Evolutionary conservation across 2,113 vertebrate species (phyloP).

Genomic region (Ptyas mucosa): DNA sequence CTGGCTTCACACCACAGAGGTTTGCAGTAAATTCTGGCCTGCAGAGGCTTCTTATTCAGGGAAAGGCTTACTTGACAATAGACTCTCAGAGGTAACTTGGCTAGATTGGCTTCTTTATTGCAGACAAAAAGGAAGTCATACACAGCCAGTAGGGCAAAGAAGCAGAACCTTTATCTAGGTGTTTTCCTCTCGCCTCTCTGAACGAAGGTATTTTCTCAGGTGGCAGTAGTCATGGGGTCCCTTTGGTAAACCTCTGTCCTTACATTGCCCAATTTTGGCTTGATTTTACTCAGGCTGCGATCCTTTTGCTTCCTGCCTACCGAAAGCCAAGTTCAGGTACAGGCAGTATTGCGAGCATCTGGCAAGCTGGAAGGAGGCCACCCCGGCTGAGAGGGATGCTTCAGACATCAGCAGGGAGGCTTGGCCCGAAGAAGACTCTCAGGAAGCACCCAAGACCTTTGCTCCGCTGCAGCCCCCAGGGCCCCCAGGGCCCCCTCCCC

Average conservation of each 20-base stretch:
- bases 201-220: background rate
- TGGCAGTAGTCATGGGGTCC: background rate
- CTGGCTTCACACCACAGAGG: background rate
- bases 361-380: background rate
- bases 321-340: background rate
- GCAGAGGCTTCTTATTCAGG: background rate
- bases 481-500: conserved; percentile 13
- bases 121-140: background rate
- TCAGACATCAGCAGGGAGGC: background rate
- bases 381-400: background rate
- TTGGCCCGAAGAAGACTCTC: no score
- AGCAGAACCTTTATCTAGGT: background rate
- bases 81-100: background rate
- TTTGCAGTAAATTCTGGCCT: background rate
- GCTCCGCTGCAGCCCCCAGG: background rate
- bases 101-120: background rate
- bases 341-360: background rate
- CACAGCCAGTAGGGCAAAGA: background rate
- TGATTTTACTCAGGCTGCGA: background rate
- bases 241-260: background rate
- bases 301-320: background rate
- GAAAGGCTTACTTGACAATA: background rate
- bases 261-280: background rate
- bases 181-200: background rate
- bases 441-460: background rate